These are phyloP conservation scores for Aradophagus sp. DNA, from an alignment of 1,140 invertebrate species.

Conservation along the genomic window DNA sequence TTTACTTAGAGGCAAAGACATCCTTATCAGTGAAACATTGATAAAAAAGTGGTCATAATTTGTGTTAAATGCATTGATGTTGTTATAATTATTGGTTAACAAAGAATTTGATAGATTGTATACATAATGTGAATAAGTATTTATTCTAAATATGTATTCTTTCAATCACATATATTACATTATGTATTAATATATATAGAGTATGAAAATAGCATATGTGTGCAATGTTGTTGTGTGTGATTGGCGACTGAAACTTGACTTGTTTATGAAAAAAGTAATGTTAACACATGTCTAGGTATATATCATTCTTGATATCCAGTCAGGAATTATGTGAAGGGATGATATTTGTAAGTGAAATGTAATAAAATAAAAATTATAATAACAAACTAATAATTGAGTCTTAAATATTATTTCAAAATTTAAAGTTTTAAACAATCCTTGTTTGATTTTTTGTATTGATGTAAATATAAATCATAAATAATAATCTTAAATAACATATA, in stretches of 20 bases:
- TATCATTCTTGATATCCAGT: constrained; percentile 51
- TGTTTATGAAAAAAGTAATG: constrained; percentile 55
- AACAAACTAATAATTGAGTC: too few relatives aligned
- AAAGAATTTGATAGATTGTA: constrained; percentile 33
- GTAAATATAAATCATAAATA: too few relatives aligned
- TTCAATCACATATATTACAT: constrained; percentile 51
- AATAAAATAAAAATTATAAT: constrained; percentile 59
- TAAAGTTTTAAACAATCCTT: background rate
- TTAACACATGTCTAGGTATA: constrained; percentile 54
- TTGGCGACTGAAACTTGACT: constrained; percentile 42
- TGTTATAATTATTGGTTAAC: constrained; percentile 35
- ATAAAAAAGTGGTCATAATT: too few relatives aligned
- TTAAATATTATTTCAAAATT: too few relatives aligned
- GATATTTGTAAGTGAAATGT: constrained; percentile 59
- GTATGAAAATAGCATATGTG: constrained; percentile 25
- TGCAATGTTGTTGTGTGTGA: constrained; percentile 45
- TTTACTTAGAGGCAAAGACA: too few relatives aligned
- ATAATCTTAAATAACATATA: too few relatives aligned
- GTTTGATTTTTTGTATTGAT: too few relatives aligned
- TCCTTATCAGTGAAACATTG: too few relatives aligned
- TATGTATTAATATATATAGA: constrained; percentile 44
- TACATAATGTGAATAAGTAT: constrained; percentile 64
- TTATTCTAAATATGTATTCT: constrained; percentile 62
- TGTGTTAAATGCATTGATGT: constrained; percentile 17
- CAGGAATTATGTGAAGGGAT: constrained; percentile 53